Base-by-base conservation (phyloP, 2,113 vertebrate species). In the Pyrgilauda ruficollis region DNA sequence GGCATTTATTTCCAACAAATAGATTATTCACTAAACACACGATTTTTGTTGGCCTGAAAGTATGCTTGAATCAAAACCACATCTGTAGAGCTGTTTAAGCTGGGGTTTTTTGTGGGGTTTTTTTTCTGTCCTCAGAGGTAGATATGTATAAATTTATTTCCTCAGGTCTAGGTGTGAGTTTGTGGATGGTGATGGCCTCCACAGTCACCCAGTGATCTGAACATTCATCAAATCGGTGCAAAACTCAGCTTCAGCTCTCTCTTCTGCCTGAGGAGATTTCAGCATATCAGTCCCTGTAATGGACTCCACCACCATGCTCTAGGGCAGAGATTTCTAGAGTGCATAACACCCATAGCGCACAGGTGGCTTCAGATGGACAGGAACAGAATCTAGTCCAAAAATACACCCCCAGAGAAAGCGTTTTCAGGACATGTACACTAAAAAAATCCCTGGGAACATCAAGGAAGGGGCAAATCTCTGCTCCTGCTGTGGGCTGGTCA, bases 1-100 rank as follows among this genome's bases (percentile, higher is more conserved):
- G 49, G 46, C 62, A 73, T 91, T 94, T 94, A 82, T 93, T 91
- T 91, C 69, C 81, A 95, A 93, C 94, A 97, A 89, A 87, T 58
- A 84, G 66, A 92, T 89, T 97, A 95, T 96, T 97, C 91, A 96
- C 58, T 46, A 69, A 89, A 96, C 83, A 11, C 22, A 17, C 0
- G 1, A 79, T 79, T 94, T 93, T 84, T 89, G 7, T 84, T 97
- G 89, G 89, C 93, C 28, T 78, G 93, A 90, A 94, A 82, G 84
- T 44, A 72, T 21, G 8, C 56, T 84, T 91, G 80, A 87, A 81
- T 84, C 55, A 49, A 94, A 64, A 44, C 33, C 74, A 76, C 56
- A 84, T 82, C 74, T 96, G 52, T 69, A 89, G 70, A 96, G 31
- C 44, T 68, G n/a, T 82, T 94, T 75, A 75, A 84, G 14, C 8